Conservation (phyloP, 1,140 invertebrate genomes). For the Apolygus lucorum region DNA sequence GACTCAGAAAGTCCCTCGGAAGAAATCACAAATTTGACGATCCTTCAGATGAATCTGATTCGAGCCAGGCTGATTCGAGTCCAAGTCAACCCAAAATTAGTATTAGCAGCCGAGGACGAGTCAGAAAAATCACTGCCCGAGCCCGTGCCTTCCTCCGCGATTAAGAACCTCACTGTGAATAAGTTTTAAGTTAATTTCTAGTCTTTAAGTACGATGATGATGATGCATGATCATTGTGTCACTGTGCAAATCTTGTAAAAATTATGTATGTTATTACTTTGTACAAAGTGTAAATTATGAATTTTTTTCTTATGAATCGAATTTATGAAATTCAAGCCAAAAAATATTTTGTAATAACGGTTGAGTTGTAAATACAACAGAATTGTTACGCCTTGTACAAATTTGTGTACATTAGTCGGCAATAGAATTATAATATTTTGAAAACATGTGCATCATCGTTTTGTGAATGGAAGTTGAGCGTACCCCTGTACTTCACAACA, state of each 20-base stretch:
- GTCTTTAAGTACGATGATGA: too few species aligned
- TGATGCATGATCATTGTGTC: too few species aligned
- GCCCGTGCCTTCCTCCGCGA: conserved; percentile 57
- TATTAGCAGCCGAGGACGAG: conserved; percentile 71
- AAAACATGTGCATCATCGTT: too few species aligned
- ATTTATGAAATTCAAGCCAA: background rate
- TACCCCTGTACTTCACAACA: too few species aligned
- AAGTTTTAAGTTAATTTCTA: too few species aligned
- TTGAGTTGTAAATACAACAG: background rate
- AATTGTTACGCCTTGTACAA: too few species aligned
- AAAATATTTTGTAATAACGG: background rate
- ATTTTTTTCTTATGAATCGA: background rate
- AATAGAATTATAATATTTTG: too few species aligned
- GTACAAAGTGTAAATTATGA: background rate
- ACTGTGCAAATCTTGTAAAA: too few species aligned
- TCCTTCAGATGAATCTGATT: conserved; percentile 35
- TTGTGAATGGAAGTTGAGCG: too few species aligned
- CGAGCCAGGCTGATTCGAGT: conserved; percentile 31
- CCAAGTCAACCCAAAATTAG: conserved; percentile 28
- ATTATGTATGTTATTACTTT: too few species aligned
- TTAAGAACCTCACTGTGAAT: too few species aligned
- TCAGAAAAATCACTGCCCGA: conserved; percentile 70
- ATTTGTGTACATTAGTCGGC: too few species aligned
- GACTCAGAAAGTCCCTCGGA: background rate
- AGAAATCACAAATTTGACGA: background rate